Evolutionary conservation across 2,797 vertebrate species (phyloP), one percentile per base, ranked within the genome.

Genomic region (Diglossa cyanea): DNA sequence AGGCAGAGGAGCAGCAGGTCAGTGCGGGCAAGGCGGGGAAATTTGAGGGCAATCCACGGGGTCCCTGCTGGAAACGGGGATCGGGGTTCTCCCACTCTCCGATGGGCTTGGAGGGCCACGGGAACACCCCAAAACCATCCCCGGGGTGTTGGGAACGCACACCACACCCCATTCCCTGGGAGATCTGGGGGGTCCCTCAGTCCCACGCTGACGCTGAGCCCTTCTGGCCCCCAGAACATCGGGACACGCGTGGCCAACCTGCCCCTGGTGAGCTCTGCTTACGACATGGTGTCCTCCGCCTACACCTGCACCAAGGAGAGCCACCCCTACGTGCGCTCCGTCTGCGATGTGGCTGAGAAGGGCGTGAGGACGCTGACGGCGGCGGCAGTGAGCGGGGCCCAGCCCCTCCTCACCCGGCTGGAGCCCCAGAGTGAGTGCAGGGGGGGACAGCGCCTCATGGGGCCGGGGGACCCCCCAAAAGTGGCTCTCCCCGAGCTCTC

Each of bases 231-330:
- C 2, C 86, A 95, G 92, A 94, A 20, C 86, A 85, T 95, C 6
- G 94, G 82, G 57, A 45, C 42, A 0, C 82, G 86, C 42, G 79
- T 91, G 89, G 89, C 89, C 82, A 86, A 30, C 88, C 67, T 90
- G 74, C 80, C 88, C 47, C 88, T 90, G 74, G 81, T 90, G 74
- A 90, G 88, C 74, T 90, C 74, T 1, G 88, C 88, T 48, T 90
- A 33, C 7, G 81, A 51, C 67, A 48, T 73, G 60, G 86, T 89
- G 71, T 18, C 37, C 57, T 83, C 57, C 0, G 87, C 87, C 37
- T 89, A 89, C 50, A 6, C 11, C 39, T 98, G 90, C 97, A 99
- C 99, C 76, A 99, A 99, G 97, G 98, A 99, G 81, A 98, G 80
- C 28, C 90, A 99, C 73, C 99, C 99, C 4, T 97, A 98, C 71